Evolutionary conservation across 1,140 invertebrate species (phyloP), one percentile per base, ranked within the genome.

Genomic region (Drosophila parvula): DNA sequence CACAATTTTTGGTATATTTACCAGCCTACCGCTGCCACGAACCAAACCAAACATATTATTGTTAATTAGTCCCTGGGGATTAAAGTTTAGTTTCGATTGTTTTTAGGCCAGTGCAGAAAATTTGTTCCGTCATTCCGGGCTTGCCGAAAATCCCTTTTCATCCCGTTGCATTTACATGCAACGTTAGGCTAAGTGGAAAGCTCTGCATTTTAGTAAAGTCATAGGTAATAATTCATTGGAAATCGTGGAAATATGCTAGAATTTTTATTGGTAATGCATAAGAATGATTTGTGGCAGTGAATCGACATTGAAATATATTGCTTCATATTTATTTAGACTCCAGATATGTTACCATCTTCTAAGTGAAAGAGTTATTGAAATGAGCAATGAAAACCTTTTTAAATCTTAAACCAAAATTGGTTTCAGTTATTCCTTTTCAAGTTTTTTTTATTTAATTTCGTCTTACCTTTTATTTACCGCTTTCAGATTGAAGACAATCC

Each of bases 1-100:
- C 16, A 8, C 5, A 48, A 40, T 27, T 48, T 64, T 16, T 18
- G 30, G 60, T 8, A 45, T 65, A 27, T 32, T 47, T 65, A 12
- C 16, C 16, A 45, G 10, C 0, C 50, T 30, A 3, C 59, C n/a
- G 30, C 8, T 30, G n/a, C 16, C 34, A 40, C n/a, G 5, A 22
- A 10, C 18, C 27, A 51, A 79, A 62, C 47, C 45, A 53, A 76
- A 67, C 65, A 63, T 81, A 81, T 78, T 81, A 74, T 81, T 78
- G 74, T 67, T 67, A 68, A 81, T 81, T 81, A 74, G 57, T 45
- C 14, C 44, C 44, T 43, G 57, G 38, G 38, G 60, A 44, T 67
- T 62, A 36, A 27, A 30, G 40, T 48, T 43, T 40, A 38, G 40
- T 56, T 45, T 55, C 34, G 41, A 60, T 51, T 60, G 41, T 32